A percentile compares a stretch with the other conserved stretches of the same genome.
These are phyloP conservation scores for Babylonia areolata DNA, from an alignment of 1,140 invertebrate genomes.

Conservation along the genomic window DNA sequence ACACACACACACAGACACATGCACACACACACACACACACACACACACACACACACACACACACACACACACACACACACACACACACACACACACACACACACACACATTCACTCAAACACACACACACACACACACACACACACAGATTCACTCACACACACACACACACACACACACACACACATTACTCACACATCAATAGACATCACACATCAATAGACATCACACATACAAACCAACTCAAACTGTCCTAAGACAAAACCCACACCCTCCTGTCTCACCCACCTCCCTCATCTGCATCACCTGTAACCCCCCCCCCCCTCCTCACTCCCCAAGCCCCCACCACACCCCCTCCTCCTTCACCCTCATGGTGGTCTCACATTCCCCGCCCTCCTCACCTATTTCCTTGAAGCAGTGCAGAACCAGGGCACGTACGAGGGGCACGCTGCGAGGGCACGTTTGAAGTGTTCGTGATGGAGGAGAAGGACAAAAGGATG, in stretches of 20 bases:
- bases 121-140: background rate
- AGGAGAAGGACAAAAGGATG: too few relatives aligned
- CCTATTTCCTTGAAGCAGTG: too few relatives aligned
- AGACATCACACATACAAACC: background rate
- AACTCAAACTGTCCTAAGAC: background rate
- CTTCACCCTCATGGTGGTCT: too few relatives aligned
- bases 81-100: constrained; percentile 11
- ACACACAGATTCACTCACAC: background rate
- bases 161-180: background rate
- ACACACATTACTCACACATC: background rate
- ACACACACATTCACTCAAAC: background rate
- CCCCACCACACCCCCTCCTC: too few relatives aligned
- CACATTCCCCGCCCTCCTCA: too few relatives aligned
- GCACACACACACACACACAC: background rate
- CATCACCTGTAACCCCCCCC: too few relatives aligned
- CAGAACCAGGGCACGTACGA: too few relatives aligned
- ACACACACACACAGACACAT: background rate
- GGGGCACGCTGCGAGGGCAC: too few relatives aligned
- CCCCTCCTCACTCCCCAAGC: too few relatives aligned
- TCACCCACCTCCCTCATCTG: background rate
- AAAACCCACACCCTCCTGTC: background rate
- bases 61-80: constrained; percentile 1
- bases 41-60: background rate
- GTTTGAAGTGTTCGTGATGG: too few relatives aligned
- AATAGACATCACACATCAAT: background rate